phyloP scores from a whole-genome alignment of 2,797 vertebrate genomes.

The Sebastes vulpes region DNA sequence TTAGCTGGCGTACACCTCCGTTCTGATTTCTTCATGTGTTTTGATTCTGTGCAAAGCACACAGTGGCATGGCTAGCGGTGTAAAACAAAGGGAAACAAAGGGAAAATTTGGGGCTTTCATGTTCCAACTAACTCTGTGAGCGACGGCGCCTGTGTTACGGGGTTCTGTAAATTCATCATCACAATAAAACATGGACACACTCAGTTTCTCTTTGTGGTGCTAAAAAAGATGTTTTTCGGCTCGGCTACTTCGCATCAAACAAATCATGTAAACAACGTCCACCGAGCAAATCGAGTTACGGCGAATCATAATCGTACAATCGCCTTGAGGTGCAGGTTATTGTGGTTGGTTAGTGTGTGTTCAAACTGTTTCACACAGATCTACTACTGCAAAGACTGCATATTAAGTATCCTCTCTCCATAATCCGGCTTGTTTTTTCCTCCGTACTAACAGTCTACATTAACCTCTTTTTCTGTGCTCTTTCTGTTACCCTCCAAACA shows the following conservation, averaged over 20 bases:
- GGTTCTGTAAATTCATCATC: conserved; percentile 45
- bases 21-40: background rate
- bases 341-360: conserved; percentile 14
- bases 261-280: conserved; percentile 35
- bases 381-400: conserved; percentile 9
- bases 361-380: conserved; percentile 23
- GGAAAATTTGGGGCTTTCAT: conserved; percentile 32
- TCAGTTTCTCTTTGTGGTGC: conserved; percentile 2
- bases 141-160: conserved; percentile 21
- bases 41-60: conserved; percentile 12
- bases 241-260: conserved; percentile 34
- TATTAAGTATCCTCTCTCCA: conserved; percentile 14
- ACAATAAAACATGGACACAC: conserved; percentile 34
- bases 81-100: conserved; percentile 16
- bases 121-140: conserved; percentile 13
- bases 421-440: conserved; percentile 1
- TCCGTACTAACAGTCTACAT: conserved; percentile 10
- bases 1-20: background rate
- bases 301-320: conserved; percentile 31
- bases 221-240: conserved; percentile 19
- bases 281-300: conserved; percentile 22
- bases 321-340: conserved; percentile 32
- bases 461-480: conserved; percentile 22
- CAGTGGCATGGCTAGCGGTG: background rate
- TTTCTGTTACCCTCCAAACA: conserved; percentile 39